phyloP scores from a whole-genome alignment of 2,113 vertebrate genomes.

The Tringa solitaria region DNA sequence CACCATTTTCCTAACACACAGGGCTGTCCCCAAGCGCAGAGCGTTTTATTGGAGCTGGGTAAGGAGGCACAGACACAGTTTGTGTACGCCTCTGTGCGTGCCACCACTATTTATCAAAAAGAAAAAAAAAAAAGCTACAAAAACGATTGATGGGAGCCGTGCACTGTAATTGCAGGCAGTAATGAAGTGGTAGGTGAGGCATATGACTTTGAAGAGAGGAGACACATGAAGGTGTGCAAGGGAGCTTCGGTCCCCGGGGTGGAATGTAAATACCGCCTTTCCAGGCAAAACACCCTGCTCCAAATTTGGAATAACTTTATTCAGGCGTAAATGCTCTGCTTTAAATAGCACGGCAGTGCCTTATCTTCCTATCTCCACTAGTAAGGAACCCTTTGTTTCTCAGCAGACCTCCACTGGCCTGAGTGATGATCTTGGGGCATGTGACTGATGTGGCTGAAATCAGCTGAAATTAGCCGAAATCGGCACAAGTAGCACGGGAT shows the following conservation, averaged over 20 bases:
- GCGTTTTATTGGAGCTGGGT: background rate
- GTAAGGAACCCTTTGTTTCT: background rate
- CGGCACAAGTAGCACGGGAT: background rate
- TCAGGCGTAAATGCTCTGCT: background rate
- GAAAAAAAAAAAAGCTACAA: background rate
- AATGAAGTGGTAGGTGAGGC: constrained; percentile 13
- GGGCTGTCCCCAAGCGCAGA: background rate
- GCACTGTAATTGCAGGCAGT: background rate
- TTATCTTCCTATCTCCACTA: background rate
- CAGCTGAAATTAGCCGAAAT: fast-evolving
- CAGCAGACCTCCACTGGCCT: background rate
- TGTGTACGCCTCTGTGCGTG: background rate
- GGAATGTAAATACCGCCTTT: constrained; percentile 44
- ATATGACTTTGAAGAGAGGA: constrained; percentile 31
- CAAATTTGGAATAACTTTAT: background rate
- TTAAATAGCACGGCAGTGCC: background rate
- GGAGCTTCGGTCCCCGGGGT: constrained; percentile 5
- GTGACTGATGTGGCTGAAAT: background rate
- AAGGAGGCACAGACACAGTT: background rate
- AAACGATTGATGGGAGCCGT: background rate
- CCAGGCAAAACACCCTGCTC: constrained; percentile 5
- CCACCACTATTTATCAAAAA: background rate
- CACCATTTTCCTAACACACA: background rate
- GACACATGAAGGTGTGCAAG: constrained; percentile 11
- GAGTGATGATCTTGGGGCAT: background rate